phyloP scores from a whole-genome alignment of 2,888 invertebrate genomes.

The Ophioninae sp. region DNA sequence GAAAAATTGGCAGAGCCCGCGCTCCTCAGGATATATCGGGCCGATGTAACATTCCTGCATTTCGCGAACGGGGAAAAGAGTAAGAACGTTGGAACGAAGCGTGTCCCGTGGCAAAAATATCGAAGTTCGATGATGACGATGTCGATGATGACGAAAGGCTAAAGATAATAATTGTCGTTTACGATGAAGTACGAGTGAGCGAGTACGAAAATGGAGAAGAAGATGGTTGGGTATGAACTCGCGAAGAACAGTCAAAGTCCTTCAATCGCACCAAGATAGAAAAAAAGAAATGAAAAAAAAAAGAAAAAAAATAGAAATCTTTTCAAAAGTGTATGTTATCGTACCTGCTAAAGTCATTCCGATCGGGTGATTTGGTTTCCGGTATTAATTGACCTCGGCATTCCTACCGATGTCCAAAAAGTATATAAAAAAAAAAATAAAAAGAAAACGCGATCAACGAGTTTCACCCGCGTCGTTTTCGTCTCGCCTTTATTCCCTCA shows the following conservation, averaged over 20 bases:
- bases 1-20: constrained; percentile 39
- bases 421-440: neutral
- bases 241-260: neutral
- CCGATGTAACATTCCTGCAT: constrained; percentile 25
- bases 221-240: neutral
- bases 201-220: neutral
- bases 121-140: neutral
- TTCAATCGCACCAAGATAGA: neutral
- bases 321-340: neutral
- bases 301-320: constrained; percentile 5
- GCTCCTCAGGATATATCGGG: constrained; percentile 27
- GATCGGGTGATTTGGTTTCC: constrained; percentile 68
- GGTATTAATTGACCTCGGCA: constrained; percentile 73
- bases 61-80: neutral
- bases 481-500: constrained; percentile 29
- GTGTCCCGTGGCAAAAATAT: neutral
- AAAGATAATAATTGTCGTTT: neutral
- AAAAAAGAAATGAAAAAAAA: neutral
- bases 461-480: neutral
- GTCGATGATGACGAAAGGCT: neutral
- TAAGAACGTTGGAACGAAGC: neutral
- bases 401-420: constrained; percentile 61
- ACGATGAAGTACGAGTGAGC: neutral
- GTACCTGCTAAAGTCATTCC: constrained; percentile 79
- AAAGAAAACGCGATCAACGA: no score